Evolutionary conservation across 1,140 invertebrate species (phyloP), one percentile per base, ranked within the genome.

Genomic region (Eupeodes corollae): DNA sequence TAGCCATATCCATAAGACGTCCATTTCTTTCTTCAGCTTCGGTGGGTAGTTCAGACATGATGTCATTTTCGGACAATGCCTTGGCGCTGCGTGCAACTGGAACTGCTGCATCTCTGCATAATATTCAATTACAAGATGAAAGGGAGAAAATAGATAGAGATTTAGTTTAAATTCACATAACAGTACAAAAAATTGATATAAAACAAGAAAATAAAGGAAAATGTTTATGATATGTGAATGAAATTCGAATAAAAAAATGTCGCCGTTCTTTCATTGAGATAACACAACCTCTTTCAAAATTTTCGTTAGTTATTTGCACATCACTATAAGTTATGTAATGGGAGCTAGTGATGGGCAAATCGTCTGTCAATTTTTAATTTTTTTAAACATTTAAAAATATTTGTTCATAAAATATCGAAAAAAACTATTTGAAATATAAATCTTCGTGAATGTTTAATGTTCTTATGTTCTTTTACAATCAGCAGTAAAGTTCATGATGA

Each of bases 1-100:
- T 68, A 18, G 79, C 56, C 68, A 78, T 67, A 33, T 72, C 73
- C 2, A 73, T 50, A 2, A 82, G 55, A 21, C 74, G 70, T 14
- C 75, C 58, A 12, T 68, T 66, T 37, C 70, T 74, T 34, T 77
- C 73, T 2, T 71, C 56, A 0, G 58, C 50, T 18, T 77, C 73
- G 33, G 63, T 56, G 11, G 78, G 77, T 16, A 82, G 59, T 44
- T 72, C 63, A 21, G 77, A 44, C 42, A 75, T 72, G 33, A 71
- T 68, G 49, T 79, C 77, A 67, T 72, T 58, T 61, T 73, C 57
- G 72, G 61, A 63, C 51, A 70, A 42, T 39, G 68, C 59, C 55
- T 76, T 73, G 52, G 70, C 71, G 26, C 49, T 64, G 43, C 75
- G 68, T 55, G 74, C 63, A 48, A 70, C 54, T 10, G 54, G 54